Conservation (phyloP, 2,113 vertebrate genomes). For the Penelope pileata region DNA sequence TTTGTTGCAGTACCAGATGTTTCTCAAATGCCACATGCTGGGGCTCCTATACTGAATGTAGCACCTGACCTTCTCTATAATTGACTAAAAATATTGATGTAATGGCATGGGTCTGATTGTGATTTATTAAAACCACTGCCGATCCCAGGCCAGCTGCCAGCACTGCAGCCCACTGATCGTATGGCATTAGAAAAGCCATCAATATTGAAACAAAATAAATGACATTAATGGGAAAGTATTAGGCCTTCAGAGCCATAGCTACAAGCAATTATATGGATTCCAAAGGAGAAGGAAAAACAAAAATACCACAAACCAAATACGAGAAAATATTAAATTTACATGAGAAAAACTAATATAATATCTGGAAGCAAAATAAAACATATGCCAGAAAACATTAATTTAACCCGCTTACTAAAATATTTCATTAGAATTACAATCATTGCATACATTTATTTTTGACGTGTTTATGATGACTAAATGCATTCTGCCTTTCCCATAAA, state of each 20-base stretch:
- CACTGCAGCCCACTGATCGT: conserved; percentile 92
- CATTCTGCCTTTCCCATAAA: conserved; percentile 71
- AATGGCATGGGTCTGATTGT: conserved; percentile 99
- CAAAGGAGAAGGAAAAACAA: conserved; percentile 79
- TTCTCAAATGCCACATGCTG: conserved; percentile 90
- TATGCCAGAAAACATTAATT: conserved; percentile 57
- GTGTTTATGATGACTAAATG: conserved; percentile 68
- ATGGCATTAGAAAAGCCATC: conserved; percentile 99
- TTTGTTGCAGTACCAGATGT: conserved; percentile 93
- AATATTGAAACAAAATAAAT: conserved; percentile 95
- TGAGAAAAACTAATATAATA: conserved; percentile 51
- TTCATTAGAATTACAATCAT: conserved; percentile 66
- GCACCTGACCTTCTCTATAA: conserved; percentile 99
- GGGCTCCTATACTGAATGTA: conserved; percentile 84
- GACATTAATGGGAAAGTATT: conserved; percentile 94
- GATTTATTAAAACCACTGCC: conserved; percentile 99
- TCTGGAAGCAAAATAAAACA: conserved; percentile 66
- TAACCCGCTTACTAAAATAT: conserved; percentile 26
- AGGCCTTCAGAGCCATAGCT: conserved; percentile 84
- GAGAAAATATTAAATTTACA: conserved; percentile 72
- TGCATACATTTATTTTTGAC: conserved; percentile 66
- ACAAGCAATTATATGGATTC: conserved; percentile 85
- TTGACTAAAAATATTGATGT: conserved; percentile 99
- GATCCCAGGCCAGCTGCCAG: conserved; percentile 96
- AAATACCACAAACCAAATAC: conserved; percentile 73